Conservation (phyloP, 37 sponge, comb jelly and placozoan genomes). For the Eunapius fragilis region DNA sequence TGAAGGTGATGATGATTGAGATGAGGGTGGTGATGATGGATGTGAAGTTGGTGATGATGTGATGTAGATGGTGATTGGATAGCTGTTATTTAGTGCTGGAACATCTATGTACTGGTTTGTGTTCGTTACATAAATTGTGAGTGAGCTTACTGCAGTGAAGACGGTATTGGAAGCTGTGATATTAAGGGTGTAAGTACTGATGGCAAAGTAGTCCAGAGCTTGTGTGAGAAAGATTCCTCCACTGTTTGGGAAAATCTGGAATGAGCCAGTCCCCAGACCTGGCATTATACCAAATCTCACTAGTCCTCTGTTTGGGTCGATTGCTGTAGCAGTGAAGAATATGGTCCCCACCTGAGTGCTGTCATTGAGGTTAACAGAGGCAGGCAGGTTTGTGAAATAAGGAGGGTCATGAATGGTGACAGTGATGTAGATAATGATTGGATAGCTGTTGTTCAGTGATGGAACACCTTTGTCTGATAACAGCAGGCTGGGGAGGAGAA, state of each 20-base stretch:
- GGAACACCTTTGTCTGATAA: constrained; percentile 43
- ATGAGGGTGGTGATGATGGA: no score
- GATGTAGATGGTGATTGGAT: no score
- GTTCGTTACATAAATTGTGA: constrained; percentile 43
- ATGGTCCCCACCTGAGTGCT: constrained; percentile 1
- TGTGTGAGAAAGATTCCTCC: constrained; percentile 47
- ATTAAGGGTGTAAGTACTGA: constrained; percentile 30
- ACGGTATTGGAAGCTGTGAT: constrained; percentile 48
- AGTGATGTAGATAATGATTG: constrained; percentile 26
- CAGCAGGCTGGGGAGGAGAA: constrained; percentile 7
- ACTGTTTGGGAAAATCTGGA: constrained; percentile 37
- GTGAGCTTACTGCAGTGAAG: constrained; percentile 6
- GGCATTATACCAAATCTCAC: constrained; percentile 17
- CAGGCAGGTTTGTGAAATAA: constrained; percentile 56
- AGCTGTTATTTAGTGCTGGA: no score
- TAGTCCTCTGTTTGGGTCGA: constrained; percentile 55
- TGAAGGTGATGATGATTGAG: no score
- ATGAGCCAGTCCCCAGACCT: constrained; percentile 11
- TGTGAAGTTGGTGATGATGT: no score
- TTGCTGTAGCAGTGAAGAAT: constrained; percentile 48
- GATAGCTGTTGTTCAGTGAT: background rate
- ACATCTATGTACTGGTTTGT: constrained; percentile 67
- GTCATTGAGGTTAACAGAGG: constrained; percentile 35
- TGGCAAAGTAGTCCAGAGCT: constrained; percentile 34
- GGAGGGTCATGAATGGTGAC: constrained; percentile 33